These are phyloP conservation scores for Adela reaumurella DNA, from an alignment of 2,888 invertebrate species.

Conservation along the genomic window DNA sequence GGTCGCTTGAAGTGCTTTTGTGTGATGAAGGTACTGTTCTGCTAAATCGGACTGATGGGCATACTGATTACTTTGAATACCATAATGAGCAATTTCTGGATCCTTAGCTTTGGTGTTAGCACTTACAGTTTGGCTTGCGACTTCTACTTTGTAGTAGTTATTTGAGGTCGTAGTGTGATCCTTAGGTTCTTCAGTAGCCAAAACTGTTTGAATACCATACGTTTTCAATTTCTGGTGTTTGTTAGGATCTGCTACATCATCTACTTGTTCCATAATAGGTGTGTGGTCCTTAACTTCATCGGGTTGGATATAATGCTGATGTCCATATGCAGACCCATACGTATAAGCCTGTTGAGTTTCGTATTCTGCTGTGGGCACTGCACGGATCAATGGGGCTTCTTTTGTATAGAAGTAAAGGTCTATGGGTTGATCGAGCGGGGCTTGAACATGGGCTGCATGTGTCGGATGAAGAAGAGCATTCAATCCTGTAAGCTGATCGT, in stretches of 20 bases:
- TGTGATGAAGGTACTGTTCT: not conserved
- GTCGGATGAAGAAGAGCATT: conserved; percentile 33
- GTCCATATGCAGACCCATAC: conserved; percentile 7
- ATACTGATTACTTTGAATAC: not conserved
- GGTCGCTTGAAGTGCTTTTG: not conserved
- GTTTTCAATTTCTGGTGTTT: conserved; percentile 16
- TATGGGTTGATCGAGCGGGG: conserved; percentile 24
- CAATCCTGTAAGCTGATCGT: conserved; percentile 45
- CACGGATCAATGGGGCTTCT: conserved; percentile 20
- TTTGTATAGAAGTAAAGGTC: conserved; percentile 37
- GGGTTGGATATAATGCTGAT: not conserved
- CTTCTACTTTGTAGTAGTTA: conserved; percentile 33
- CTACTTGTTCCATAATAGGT: conserved; percentile 42
- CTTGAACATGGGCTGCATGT: conserved; percentile 17
- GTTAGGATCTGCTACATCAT: conserved; percentile 37
- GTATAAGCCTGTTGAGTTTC: conserved; percentile 20
- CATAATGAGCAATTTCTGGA: not conserved
- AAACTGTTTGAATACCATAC: conserved; percentile 16
- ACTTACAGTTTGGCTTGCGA: conserved; percentile 24
- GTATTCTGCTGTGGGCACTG: conserved; percentile 15
- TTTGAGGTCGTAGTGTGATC: conserved; percentile 23
- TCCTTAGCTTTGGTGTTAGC: conserved; percentile 10
- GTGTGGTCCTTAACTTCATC: conserved; percentile 26
- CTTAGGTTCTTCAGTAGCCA: conserved; percentile 17
- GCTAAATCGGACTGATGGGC: not conserved